A percentile compares a stretch with the other conserved stretches of the same genome.
Evolutionary conservation across 2,888 invertebrate species (phyloP).

Genomic region (Caprella mutica): DNA sequence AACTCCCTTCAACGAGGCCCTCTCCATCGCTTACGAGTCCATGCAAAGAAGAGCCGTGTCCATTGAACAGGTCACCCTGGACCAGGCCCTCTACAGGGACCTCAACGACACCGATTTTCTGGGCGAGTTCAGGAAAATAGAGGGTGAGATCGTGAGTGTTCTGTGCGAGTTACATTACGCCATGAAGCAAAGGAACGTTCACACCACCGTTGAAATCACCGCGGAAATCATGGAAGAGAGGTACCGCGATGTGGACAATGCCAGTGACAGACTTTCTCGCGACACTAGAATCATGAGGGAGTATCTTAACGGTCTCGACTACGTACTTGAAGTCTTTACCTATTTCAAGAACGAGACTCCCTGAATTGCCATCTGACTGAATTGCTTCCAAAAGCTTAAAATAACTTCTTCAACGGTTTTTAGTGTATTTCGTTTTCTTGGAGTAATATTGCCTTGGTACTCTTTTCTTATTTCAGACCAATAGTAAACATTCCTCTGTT

Average conservation of each 20-base stretch:
- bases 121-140: constrained; percentile 49
- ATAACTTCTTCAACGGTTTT: no score
- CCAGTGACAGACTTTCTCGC: constrained; percentile 45
- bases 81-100: constrained; percentile 47
- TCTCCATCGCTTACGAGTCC: constrained; percentile 53
- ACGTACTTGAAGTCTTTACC: constrained; percentile 45
- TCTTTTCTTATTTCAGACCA: no score
- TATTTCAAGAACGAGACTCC: constrained; percentile 33
- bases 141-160: constrained; percentile 51
- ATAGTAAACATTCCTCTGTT: no score
- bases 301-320: constrained; percentile 52
- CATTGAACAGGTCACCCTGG: constrained; percentile 53
- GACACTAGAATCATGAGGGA: constrained; percentile 54
- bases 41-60: constrained; percentile 61
- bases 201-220: constrained; percentile 42
- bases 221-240: constrained; percentile 40
- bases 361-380: no score
- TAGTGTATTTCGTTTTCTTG: no score
- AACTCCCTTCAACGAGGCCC: constrained; percentile 44
- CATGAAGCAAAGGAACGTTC: constrained; percentile 46
- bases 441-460: no score
- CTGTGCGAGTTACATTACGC: constrained; percentile 58
- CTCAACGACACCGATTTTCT: constrained; percentile 39
- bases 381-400: no score
- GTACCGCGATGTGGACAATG: constrained; percentile 39